Base-by-base conservation (phyloP, 2,888 invertebrate genomes). In the Melanotus villosus region DNA sequence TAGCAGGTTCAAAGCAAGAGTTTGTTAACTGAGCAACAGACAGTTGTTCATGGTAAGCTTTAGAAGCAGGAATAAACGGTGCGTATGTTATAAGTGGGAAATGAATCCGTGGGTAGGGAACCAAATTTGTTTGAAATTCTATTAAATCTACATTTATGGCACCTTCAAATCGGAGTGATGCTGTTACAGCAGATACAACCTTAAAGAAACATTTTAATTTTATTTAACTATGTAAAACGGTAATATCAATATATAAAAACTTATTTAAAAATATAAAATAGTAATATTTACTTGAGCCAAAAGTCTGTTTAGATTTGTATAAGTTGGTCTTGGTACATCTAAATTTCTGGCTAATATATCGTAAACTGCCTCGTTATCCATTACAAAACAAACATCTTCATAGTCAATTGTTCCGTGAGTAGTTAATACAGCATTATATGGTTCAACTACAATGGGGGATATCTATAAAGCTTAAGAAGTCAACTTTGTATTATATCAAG, bases 71-170 rank as follows among this genome's bases (percentile, higher is more conserved):
- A 3, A 92, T 85, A 38, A 93, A 86, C 0, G 93, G 93, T 0
- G 93, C 90, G 84, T 90, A 96, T 32, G 91, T 93, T 72, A 93
- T 88, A 52, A 96, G 83, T 0, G 96, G 95, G 81, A 93, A 96
- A 81, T 96, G 96, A 64, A 96, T 93, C 79, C 96, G 88, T 0
- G 95, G 95, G 83, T 93, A 96, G 0, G 96, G 96, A 30, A 96
- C 91, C 65, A 94, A 83, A 80, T 94, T 94, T 0, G 93, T 94
- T 81, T 92, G 90, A 78, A 95, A 91, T 81, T 95, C 95, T 6
- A 90, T 88, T 50, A 96, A 84, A 76, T 88, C 88, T 0, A 92
- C 89, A 76, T 91, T 91, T 18, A 89, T 80, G 1, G 89, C 87
- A 0, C 92, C 91, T 77, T 90, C 88, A 74, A 92, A 93, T 68